Percentiles rank a stretch among this genome's conserved stretches.
phyloP scores from a whole-genome alignment of 2,797 vertebrate genomes.

The Girardinus metallicus region DNA sequence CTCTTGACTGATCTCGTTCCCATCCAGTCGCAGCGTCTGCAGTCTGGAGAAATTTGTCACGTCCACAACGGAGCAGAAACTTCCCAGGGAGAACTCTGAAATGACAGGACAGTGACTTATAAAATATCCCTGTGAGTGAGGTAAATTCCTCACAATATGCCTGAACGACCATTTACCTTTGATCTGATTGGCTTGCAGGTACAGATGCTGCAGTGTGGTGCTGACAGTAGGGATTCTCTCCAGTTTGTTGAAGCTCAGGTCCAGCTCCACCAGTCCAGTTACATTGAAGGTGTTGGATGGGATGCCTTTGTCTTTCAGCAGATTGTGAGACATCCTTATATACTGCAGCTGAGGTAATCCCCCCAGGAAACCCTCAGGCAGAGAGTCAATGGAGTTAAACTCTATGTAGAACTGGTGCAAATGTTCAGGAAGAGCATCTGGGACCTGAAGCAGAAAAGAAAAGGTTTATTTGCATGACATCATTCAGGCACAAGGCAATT shows the following conservation, averaged over 20 bases:
- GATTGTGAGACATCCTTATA: constrained; percentile 90
- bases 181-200: constrained; percentile 95
- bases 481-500: not conserved
- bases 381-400: constrained; percentile 87
- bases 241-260: constrained; percentile 94
- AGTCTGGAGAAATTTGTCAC: constrained; percentile 93
- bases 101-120: not conserved
- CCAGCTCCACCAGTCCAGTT: constrained; percentile 92
- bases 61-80: constrained; percentile 90
- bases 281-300: constrained; percentile 91
- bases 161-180: constrained; percentile 80
- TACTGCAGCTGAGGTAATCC: constrained; percentile 88
- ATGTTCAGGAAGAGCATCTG: constrained; percentile 85
- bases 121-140: not conserved
- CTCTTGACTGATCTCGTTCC: constrained; percentile 86
- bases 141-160: not conserved
- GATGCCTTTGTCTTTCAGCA: constrained; percentile 90
- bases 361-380: constrained; percentile 88
- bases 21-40: constrained; percentile 90
- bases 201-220: constrained; percentile 92
- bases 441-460: constrained; percentile 73
- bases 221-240: constrained; percentile 93
- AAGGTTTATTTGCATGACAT: not conserved
- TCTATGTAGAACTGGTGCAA: constrained; percentile 95
- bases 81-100: constrained; percentile 93